Conservation (phyloP, 2,113 vertebrate species). For the Atlantisia rogersi region DNA sequence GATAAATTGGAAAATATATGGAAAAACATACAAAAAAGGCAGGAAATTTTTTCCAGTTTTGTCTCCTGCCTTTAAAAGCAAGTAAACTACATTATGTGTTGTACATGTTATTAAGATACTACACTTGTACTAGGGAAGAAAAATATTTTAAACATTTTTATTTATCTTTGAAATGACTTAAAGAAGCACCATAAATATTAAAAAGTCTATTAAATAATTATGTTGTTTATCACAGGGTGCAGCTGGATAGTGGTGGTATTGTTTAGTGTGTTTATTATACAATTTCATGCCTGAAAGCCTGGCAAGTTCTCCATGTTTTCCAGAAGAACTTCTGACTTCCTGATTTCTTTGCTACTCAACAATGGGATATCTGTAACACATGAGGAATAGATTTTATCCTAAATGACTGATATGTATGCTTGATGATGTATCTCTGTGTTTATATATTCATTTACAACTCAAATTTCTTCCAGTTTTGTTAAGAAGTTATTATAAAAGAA, state of each 20-base stretch:
- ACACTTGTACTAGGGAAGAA: neutral
- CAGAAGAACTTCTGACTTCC: neutral
- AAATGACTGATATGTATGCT: neutral
- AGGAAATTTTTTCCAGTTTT: neutral
- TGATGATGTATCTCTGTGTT: neutral
- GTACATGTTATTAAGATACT: neutral
- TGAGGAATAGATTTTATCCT: neutral
- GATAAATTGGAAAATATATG: neutral
- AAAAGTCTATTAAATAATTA: neutral
- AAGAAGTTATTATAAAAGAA: neutral
- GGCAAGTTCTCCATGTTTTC: neutral
- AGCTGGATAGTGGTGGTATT: neutral
- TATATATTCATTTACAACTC: neutral
- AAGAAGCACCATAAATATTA: neutral
- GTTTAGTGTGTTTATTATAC: neutral
- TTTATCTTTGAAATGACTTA: neutral
- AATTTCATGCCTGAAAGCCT: neutral
- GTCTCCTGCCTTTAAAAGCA: neutral
- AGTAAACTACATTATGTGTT: neutral
- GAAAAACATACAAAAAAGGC: neutral
- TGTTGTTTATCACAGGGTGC: neutral
- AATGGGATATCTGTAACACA: neutral
- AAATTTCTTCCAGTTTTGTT: neutral
- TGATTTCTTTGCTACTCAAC: neutral
- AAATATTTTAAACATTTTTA: fast-evolving